These are phyloP conservation scores for Sylvicola fuscatus DNA, from an alignment of 2,888 invertebrate species.

Conservation along the genomic window DNA sequence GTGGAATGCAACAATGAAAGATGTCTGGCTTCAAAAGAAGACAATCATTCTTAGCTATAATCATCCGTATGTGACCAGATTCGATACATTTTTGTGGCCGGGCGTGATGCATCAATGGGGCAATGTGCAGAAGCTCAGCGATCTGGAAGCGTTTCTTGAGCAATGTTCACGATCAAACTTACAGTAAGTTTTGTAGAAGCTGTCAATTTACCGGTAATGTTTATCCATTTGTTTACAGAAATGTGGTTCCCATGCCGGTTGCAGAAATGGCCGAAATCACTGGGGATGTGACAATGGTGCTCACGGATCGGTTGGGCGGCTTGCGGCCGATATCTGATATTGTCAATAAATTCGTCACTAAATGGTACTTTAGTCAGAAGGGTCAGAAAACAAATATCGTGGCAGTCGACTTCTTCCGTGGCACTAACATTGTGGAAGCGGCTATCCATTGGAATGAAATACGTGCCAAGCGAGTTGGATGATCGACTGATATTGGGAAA, in stretches of 20 bases:
- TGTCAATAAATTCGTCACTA: conserved; percentile 37
- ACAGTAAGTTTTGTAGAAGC: too few relatives aligned
- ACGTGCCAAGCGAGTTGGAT: too few relatives aligned
- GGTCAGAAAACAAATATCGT: conserved; percentile 34
- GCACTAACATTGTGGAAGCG: conserved; percentile 33
- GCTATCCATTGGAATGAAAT: conserved; percentile 21
- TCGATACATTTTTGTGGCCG: conserved; percentile 28
- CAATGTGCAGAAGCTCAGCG: conserved; percentile 31
- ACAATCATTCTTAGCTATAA: conserved; percentile 33
- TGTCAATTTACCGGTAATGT: too few relatives aligned
- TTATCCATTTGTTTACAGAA: too few relatives aligned
- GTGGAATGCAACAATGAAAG: conserved; percentile 27
- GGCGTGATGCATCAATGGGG: conserved; percentile 45
- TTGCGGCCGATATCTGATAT: conserved; percentile 39
- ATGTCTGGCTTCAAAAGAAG: conserved; percentile 28
- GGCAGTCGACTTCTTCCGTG: conserved; percentile 38
- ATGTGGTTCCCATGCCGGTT: conserved; percentile 19
- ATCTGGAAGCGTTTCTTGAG: conserved; percentile 31
- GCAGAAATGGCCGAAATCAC: conserved; percentile 51
- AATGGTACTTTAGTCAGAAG: conserved; percentile 31
- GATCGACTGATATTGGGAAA: too few relatives aligned
- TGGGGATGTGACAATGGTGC: conserved; percentile 34
- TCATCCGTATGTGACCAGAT: conserved; percentile 18
- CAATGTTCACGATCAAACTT: too few relatives aligned
- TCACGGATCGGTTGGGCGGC: conserved; percentile 33